Base-by-base conservation (phyloP, 1,140 invertebrate genomes). In the Sitobion miscanthi region DNA sequence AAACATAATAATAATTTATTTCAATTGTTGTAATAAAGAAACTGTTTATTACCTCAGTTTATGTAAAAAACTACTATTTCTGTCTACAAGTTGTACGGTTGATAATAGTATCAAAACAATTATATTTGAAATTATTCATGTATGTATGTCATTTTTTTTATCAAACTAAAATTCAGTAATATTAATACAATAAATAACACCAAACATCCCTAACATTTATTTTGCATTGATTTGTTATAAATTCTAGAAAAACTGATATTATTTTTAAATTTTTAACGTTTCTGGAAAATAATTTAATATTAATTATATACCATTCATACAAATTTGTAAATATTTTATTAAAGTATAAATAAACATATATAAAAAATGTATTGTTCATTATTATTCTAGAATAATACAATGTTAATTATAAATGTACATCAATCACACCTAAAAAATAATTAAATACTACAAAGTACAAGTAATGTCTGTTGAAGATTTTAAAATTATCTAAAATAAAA, bases 311-410 rank as follows among this genome's bases (percentile, higher is more conserved):
- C 30, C 25, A 30, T 52, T n/a, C n/a, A 54, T 54, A 21, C n/a
- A 89, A 8, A 38, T 89, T 8, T 89, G 49, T 89, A 89, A 54
- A 54, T 89, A 89, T 38, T 89, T 89, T 57, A 89, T 89, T 89
- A 38, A 57, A 89, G n/a, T 89, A 88, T 52, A 88, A 88, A 88
- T 88, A 88, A 88, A 88, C 25, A 20, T 52, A 88, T 88, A 88
- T 54, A 52, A 87, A 30, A 89, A 89, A 54, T 52, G n/a, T 54
- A 38, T 89, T 89, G n/a, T 89, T 89, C n/a, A 89, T 89, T 89
- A 89, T 89, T 89, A 54, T 89, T 89, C 20, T 54, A 86, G 45
- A 86, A 49, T 47, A 45, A 86, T 86, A 86, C 30, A 47, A 85
- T 30, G 35, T 83, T 86, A 47, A 86, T 45, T n/a, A 62, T 62